Conservation (phyloP, 2,888 invertebrate species). For the Bembecia ichneumoniformis region DNA sequence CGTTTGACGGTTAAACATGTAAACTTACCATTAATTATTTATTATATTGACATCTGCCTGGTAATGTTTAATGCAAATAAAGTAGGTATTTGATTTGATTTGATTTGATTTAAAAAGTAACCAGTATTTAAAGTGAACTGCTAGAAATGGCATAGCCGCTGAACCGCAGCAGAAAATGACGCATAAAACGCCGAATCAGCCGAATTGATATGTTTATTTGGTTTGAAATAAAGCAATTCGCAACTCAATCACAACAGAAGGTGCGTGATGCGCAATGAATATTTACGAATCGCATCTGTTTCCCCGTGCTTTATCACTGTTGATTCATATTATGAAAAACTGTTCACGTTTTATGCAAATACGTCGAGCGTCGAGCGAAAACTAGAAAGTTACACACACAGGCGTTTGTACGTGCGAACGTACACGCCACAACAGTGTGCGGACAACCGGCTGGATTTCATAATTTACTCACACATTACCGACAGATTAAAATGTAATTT, state of each 20-base stretch:
- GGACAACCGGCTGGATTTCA: slow-evolving; percentile 45
- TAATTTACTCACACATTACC: slow-evolving; percentile 40
- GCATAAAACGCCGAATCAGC: background rate
- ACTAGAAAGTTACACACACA: slow-evolving; percentile 69
- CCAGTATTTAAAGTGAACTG: background rate
- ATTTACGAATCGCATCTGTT: slow-evolving; percentile 49
- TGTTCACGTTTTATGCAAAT: slow-evolving; percentile 71
- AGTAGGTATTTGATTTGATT: too few relatives aligned
- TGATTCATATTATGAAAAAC: slow-evolving; percentile 60
- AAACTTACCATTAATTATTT: background rate
- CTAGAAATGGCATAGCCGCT: background rate
- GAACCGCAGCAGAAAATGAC: background rate
- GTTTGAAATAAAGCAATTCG: slow-evolving; percentile 51
- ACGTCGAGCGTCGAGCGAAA: slow-evolving; percentile 60
- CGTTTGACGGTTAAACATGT: too few relatives aligned
- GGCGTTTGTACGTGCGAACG: slow-evolving; percentile 20
- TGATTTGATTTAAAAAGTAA: background rate
- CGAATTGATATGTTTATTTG: slow-evolving; percentile 27
- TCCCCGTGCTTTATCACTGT: slow-evolving; percentile 45
- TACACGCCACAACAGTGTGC: slow-evolving; percentile 19
- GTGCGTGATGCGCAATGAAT: slow-evolving; percentile 44
- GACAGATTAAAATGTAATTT: slow-evolving; percentile 19
- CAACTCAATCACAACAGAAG: slow-evolving; percentile 37
- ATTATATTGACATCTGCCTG: background rate
- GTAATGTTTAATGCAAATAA: too few relatives aligned